These are phyloP conservation scores for Nannoperca australis DNA, from an alignment of 2,797 vertebrate species.

Conservation along the genomic window DNA sequence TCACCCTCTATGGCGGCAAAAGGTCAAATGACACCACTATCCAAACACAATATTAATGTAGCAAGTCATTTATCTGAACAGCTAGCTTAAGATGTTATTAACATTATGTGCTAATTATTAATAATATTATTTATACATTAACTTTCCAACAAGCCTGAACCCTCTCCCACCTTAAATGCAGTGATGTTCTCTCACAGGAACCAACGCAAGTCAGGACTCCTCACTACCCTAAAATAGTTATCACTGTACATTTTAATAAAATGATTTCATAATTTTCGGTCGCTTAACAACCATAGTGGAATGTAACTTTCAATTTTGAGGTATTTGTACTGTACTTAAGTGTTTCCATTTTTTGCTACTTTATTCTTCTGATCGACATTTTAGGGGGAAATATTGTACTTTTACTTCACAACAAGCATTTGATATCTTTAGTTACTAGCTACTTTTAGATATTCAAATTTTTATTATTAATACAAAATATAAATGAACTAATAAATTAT, in stretches of 20 bases:
- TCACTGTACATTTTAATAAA: not conserved
- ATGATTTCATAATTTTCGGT: not conserved
- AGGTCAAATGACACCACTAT: not conserved
- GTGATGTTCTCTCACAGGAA: not conserved
- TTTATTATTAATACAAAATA: no score
- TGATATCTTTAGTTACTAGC: no score
- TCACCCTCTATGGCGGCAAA: no score
- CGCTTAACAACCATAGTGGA: no score
- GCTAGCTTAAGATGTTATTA: not conserved
- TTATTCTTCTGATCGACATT: no score
- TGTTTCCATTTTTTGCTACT: no score
- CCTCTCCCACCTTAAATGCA: not conserved
- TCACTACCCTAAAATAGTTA: not conserved
- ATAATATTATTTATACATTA: not conserved
- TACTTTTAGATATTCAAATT: no score
- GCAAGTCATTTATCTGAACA: not conserved
- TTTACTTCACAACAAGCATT: no score
- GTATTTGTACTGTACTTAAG: no score
- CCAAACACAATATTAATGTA: not conserved
- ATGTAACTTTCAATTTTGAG: no score
- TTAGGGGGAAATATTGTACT: no score
- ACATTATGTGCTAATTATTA: not conserved
- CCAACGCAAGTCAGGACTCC: not conserved
- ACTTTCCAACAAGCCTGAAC: not conserved
- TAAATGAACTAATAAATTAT: no score